Evolutionary conservation across 2,888 invertebrate species (phyloP), one percentile per base, ranked within the genome.

Genomic region (Caenorhabditis uteleia): DNA sequence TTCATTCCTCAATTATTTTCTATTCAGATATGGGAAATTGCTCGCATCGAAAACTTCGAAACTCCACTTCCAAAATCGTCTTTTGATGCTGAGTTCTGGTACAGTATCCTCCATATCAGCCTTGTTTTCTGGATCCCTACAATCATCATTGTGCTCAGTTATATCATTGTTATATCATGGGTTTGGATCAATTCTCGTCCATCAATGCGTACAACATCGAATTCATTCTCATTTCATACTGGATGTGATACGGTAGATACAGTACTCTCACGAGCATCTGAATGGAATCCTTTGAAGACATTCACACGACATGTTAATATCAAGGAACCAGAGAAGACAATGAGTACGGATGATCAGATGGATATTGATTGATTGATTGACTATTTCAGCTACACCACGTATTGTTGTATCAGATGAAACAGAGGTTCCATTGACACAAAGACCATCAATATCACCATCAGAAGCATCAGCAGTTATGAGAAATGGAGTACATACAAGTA

Each of bases 101-200:
- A 80, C 55, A 69, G 72, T 39, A 58, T 80, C 34, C 48, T 74
- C 16, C 81, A 81, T 48, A 75, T 81, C 50, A 40, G 64, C 25
- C 56, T 76, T 23, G 78, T 81, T 34, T 81, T 81, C 54, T 80
- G 78, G 77, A 72, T 80, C 12, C 81, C 81, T 0, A 70, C 76
- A 7, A 57, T 72, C 10, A 77, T 80, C 45, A 72, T 81, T 27
- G 46, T 80, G 80, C 39, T 78, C 18, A 74, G 69, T 59, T 81
- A 81, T 51, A 48, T 78, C 44, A 65, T 78, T 38, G 79, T 81
- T 8, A 72, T 80, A 40, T 68, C 76, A 12, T 81, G 81, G 81
- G 80, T 81, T 8, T 81, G 75, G 68, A 57, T 79, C 44, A 81
- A 81, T 65, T 77, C 78, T 27, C 66, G 73, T 20, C 79, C 81